Conservation (phyloP, 2,888 invertebrate genomes). For the Amiota mariae region DNA sequence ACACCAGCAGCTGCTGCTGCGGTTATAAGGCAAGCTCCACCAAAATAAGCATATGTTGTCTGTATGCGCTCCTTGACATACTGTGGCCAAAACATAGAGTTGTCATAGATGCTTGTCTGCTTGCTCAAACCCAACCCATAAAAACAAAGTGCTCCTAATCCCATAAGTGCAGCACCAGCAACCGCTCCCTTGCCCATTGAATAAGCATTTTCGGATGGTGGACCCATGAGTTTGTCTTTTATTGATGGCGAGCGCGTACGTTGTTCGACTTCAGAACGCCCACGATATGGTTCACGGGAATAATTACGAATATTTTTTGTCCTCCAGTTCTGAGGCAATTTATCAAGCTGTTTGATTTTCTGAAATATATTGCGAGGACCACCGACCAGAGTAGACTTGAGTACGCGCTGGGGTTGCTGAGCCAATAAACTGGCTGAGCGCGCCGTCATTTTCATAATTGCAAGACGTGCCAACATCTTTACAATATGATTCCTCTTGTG, state of each 20-base stretch:
- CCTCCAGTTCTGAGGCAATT: constrained; percentile 31
- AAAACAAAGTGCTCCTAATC: constrained; percentile 92
- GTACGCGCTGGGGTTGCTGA: constrained; percentile 41
- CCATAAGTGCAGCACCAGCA: constrained; percentile 91
- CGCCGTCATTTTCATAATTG: constrained; percentile 49
- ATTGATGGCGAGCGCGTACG: constrained; percentile 75
- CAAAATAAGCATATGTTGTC: constrained; percentile 94
- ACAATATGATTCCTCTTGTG: constrained; percentile 8
- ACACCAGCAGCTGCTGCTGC: constrained; percentile 88
- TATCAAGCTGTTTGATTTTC: constrained; percentile 22
- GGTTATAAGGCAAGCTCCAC: constrained; percentile 87
- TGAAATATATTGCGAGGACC: constrained; percentile 24
- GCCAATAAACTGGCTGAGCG: constrained; percentile 46
- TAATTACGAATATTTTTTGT: constrained; percentile 54
- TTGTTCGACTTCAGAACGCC: constrained; percentile 63
- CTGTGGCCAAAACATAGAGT: constrained; percentile 93
- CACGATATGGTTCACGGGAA: constrained; percentile 60
- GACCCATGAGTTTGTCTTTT: constrained; percentile 83
- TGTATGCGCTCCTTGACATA: constrained; percentile 92
- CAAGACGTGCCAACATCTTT: constrained; percentile 64
- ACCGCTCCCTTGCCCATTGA: constrained; percentile 90
- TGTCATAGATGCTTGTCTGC: constrained; percentile 87
- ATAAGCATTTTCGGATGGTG: constrained; percentile 87
- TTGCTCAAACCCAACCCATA: constrained; percentile 92
- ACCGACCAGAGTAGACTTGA: constrained; percentile 35